Percentiles rank a stretch among this genome's conserved stretches.
These are phyloP conservation scores for Ceyx melanurus DNA, from an alignment of 2,113 vertebrate species.

Conservation along the genomic window DNA sequence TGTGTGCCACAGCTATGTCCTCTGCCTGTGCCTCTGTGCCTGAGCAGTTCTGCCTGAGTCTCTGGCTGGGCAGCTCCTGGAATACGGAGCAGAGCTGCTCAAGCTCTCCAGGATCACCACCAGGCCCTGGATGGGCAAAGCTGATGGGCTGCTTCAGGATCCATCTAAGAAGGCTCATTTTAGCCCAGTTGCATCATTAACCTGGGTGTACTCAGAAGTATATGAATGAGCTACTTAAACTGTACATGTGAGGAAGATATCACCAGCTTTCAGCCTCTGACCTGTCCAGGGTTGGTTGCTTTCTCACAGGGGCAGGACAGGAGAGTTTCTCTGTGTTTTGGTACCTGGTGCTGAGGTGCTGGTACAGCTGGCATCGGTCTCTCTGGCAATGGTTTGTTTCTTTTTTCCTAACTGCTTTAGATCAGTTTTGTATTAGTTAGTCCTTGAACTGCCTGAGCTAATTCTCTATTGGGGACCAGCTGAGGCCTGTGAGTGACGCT, in stretches of 20 bases:
- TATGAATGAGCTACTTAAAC: not conserved
- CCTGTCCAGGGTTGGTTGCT: not conserved
- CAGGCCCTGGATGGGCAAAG: fast-evolving
- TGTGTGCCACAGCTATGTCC: fast-evolving
- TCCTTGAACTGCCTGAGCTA: not conserved
- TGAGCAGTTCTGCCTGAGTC: not conserved
- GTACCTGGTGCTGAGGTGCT: not conserved
- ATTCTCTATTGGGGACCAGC: not conserved
- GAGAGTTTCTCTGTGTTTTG: not conserved
- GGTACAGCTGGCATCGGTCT: not conserved
- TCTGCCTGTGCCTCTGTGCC: fast-evolving
- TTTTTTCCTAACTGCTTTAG: not conserved
- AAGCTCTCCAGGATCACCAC: not conserved
- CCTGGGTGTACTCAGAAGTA: fast-evolving
- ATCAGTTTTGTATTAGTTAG: not conserved
- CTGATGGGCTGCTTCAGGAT: not conserved
- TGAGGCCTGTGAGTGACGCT: not conserved
- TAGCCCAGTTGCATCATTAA: not conserved
- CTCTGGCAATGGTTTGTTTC: not conserved
- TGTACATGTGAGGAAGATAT: not conserved
- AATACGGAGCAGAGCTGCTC: not conserved
- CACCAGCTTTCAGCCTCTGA: not conserved
- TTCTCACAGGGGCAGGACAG: not conserved
- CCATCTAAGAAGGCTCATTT: not conserved
- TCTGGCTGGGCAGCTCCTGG: not conserved